These are phyloP conservation scores for Enteromius radiatus DNA, from an alignment of 2,797 vertebrate species.

Conservation along the genomic window DNA sequence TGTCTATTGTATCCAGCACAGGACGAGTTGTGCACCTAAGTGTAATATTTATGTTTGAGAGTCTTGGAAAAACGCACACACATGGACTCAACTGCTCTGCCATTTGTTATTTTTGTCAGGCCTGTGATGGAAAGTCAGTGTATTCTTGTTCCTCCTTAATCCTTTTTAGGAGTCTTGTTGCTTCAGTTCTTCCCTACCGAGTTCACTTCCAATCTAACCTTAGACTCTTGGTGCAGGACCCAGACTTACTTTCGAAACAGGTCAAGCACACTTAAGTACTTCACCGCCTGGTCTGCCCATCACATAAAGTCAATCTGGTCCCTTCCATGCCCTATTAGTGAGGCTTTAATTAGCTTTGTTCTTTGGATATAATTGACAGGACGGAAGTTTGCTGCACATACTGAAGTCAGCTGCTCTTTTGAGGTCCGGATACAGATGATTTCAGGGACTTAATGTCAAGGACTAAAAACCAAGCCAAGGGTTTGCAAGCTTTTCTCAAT, in stretches of 20 bases:
- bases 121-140: conserved; percentile 64
- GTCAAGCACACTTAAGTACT: conserved; percentile 55
- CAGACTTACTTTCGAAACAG: conserved; percentile 47
- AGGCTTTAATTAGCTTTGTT: conserved; percentile 46
- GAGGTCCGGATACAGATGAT: conserved; percentile 39
- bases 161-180: conserved; percentile 69
- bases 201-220: conserved; percentile 62
- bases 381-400: conserved; percentile 43
- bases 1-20: not conserved
- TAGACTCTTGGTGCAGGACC: conserved; percentile 59
- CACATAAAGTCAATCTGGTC: conserved; percentile 40
- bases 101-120: conserved; percentile 64
- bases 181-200: conserved; percentile 62
- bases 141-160: conserved; percentile 73
- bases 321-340: conserved; percentile 43
- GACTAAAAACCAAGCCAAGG: conserved; percentile 13
- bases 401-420: conserved; percentile 55
- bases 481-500: conserved; percentile 23
- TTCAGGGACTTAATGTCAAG: conserved; percentile 40
- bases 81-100: conserved; percentile 59
- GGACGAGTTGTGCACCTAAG: not conserved
- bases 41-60: not conserved
- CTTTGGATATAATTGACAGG: conserved; percentile 44
- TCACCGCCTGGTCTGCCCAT: conserved; percentile 48
- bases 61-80: conserved; percentile 21